Evolutionary conservation across 1,140 invertebrate species (phyloP).

Genomic region (Antheraea mylitta): DNA sequence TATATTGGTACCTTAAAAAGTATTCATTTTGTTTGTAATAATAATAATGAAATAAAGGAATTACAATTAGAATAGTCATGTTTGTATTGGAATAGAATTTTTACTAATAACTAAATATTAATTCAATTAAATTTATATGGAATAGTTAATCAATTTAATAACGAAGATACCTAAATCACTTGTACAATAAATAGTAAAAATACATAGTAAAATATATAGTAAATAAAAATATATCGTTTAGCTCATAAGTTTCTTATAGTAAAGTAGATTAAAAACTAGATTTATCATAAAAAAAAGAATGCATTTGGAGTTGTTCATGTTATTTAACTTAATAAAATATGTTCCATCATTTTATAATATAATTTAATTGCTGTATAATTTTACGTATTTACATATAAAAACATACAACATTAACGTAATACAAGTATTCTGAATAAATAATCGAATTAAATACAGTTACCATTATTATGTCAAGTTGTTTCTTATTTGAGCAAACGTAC

Average conservation of each 20-base stretch:
- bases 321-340: neutral
- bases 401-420: neutral
- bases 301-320: conserved; percentile 2
- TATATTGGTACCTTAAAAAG: no score
- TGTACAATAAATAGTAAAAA: no score
- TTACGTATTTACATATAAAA: neutral
- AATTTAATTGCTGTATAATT: neutral
- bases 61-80: no score
- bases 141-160: no score
- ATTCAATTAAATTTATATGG: no score
- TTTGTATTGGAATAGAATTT: no score
- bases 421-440: neutral
- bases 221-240: no score
- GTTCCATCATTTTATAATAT: neutral
- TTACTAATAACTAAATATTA: no score
- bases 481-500: neutral
- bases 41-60: no score
- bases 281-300: neutral
- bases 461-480: neutral
- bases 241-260: neutral
- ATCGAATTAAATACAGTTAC: neutral
- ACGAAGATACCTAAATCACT: no score
- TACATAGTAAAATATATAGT: no score
- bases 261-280: neutral
- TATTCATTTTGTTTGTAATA: no score